Conservation (phyloP, 53 echinoderm and acorn worm genomes). For the Stichopus horrens region DNA sequence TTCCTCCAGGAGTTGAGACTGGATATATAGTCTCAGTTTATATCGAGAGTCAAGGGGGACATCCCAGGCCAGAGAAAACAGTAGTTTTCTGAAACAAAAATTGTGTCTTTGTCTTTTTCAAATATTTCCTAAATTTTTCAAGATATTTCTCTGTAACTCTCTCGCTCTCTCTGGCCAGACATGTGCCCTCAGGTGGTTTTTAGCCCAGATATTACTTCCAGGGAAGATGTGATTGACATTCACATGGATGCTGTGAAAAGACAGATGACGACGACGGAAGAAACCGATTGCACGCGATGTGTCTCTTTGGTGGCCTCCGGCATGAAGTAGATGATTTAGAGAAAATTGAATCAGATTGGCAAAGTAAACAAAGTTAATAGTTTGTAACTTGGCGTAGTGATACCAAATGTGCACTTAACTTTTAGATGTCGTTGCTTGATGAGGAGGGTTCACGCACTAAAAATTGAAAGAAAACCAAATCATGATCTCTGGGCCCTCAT, state of each 20-base stretch:
- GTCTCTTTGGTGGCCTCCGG: slow-evolving; percentile 12
- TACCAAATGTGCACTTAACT: background rate
- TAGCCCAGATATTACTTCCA: background rate
- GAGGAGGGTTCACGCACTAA: background rate
- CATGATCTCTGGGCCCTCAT: background rate
- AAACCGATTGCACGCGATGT: slow-evolving; percentile 27
- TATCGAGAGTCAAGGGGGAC: too few relatives aligned
- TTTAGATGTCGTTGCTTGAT: background rate
- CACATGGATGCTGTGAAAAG: background rate
- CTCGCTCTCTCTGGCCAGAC: background rate
- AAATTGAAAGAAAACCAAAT: background rate
- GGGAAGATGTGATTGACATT: slow-evolving; percentile 9
- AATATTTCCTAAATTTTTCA: too few relatives aligned
- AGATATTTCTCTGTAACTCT: too few relatives aligned
- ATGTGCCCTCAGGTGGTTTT: slow-evolving; percentile 1
- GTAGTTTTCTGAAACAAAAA: background rate
- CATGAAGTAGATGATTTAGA: slow-evolving; percentile 7
- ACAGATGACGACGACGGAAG: background rate
- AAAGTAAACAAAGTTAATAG: slow-evolving; percentile 13
- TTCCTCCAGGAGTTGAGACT: too few relatives aligned
- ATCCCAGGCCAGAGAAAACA: background rate
- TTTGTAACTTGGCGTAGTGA: background rate
- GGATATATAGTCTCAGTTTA: too few relatives aligned
- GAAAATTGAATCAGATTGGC: slow-evolving; percentile 41
- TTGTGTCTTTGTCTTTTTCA: background rate